Evolutionary conservation across 2,888 invertebrate genomes (phyloP), one percentile per base, ranked within the genome.

Genomic region (Drosophila macrospina): DNA sequence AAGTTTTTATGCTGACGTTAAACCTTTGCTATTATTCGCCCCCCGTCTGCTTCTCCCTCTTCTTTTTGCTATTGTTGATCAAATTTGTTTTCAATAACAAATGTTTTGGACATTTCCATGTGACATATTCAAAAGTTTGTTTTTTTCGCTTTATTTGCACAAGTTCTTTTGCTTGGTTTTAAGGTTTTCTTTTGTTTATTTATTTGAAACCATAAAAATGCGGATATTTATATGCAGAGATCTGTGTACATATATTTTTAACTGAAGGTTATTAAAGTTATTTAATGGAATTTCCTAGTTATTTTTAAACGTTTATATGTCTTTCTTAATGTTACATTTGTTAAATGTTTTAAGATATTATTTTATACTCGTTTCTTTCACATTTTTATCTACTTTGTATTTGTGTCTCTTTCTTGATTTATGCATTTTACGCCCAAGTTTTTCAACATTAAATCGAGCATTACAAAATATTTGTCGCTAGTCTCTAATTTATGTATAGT

Each of bases 401-500:
- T 8, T 28, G 11, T 32, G 2, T 52, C 44, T 82, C 44, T 60
- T 39, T 56, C 60, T 78, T 65, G 57, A 81, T 85, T 64, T 57
- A 61, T 69, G 52, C 56, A 26, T 50, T 42, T 47, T 41, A 55
- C 78, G 81, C 44, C 62, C 63, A 50, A 48, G 42, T 44, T 60
- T 64, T 71, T 76, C 45, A 54, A 63, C 51, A 57, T 87, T 81
- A 63, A 80, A 80, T 78, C 50, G 65, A 70, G 65, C 79, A 59
- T 87, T 62, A 51, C 66, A 64, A 45, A 64, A 50, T n/a, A 24
- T 59, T 51, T 57, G 41, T 42, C 42, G 60, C 63, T 42, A 50
- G 13, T 37, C 36, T 32, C 32, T 16, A 47, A 63, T 16, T 50
- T 63, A 51, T 54, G 26, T 32, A 41, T 24, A 4, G 4, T 15